Percentiles rank a stretch among this genome's conserved stretches.
These are phyloP conservation scores for Coilia nasus DNA, from an alignment of 2,797 vertebrate species.

Conservation along the genomic window DNA sequence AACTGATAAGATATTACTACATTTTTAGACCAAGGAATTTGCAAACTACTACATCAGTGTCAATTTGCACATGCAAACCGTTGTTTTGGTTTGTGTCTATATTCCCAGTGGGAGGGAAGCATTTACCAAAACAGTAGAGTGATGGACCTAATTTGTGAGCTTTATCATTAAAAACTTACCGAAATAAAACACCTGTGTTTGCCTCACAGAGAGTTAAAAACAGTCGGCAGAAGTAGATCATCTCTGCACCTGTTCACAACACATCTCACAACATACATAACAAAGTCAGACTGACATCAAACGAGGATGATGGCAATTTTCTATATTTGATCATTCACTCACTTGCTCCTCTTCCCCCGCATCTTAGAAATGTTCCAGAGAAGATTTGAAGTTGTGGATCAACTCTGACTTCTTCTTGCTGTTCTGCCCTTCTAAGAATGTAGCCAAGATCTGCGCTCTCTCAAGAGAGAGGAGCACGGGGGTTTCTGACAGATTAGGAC, in stretches of 20 bases:
- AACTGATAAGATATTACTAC: neutral
- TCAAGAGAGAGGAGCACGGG: constrained; percentile 23
- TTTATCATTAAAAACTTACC: constrained; percentile 11
- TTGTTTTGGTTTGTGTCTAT: neutral
- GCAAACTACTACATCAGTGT: constrained; percentile 1
- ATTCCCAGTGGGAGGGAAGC: neutral
- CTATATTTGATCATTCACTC: neutral
- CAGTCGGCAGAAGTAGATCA: neutral
- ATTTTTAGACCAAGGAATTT: neutral
- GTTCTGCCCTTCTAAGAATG: constrained; percentile 18
- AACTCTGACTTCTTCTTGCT: neutral
- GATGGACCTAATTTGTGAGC: neutral
- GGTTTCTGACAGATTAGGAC: constrained; percentile 48
- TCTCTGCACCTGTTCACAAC: neutral
- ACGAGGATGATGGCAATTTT: neutral
- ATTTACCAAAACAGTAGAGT: neutral
- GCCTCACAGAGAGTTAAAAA: neutral
- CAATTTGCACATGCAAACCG: neutral
- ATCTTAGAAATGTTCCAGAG: constrained; percentile 18
- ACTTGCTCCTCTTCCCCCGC: constrained; percentile 9
- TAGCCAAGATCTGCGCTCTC: constrained; percentile 34
- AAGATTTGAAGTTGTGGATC: neutral
- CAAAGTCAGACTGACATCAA: neutral
- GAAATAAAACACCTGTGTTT: neutral
- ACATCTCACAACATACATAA: neutral